Evolutionary conservation across 1,140 invertebrate genomes (phyloP), one percentile per base, ranked within the genome.

Genomic region (Caerostris darwini): DNA sequence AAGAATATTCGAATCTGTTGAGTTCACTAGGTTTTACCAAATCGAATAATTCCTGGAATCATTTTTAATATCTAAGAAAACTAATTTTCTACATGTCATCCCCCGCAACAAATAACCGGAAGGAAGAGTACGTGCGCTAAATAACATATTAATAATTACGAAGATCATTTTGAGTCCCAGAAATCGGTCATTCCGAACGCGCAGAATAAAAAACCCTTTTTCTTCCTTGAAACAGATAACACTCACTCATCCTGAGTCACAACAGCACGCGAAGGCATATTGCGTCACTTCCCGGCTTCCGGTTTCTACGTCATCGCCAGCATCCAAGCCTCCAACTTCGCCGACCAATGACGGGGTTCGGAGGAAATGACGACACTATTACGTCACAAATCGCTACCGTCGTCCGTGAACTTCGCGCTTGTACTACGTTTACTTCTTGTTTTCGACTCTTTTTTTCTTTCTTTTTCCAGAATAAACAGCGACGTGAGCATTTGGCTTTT

Each of bases 161-260:
- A 54, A 17, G 19, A 56, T 56, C 14, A 5, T 83, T 83, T 17
- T 54, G 82, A 17, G 82, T 83, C 82, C 82, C 53, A 83, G 82
- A 83, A 83, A 83, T 83, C 82, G 82, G 82, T 83, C 82, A 83
- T 17, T 83, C 57, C 82, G 34, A 34, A 34, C 34, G 82, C 57
- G 82, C 54, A 10, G 69, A 77, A 77, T 12, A 19, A 34, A 77
- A 77, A 77, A 77, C 69, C 69, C 69, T 53, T 77, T 34, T 34
- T 34, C 69, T 77, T 77, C 69, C 34, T 34, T 77, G 69, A 77
- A 77, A 34, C 34, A 34, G 69, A 50, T 10, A 53, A 34, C 69
- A 10, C 69, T 50, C 69, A 53, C 69, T 77, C 81, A 58, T 56
- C 54, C 53, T 83, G 81, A 83, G 54, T 83, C 81, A 83, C 53